Conservation (phyloP, 2,888 invertebrate species). For the Bimastos eiseni region DNA sequence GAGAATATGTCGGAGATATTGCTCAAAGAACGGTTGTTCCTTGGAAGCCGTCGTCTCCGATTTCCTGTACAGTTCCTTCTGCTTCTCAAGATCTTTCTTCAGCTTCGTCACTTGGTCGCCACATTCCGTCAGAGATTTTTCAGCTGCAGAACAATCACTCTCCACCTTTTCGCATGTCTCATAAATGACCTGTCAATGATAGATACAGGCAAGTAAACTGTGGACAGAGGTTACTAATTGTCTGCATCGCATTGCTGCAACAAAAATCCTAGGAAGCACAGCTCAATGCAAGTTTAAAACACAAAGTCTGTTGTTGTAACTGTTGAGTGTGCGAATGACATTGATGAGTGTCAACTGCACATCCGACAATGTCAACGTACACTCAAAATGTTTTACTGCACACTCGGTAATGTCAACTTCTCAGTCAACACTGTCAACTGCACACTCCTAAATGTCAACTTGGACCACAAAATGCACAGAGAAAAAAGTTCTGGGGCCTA, state of each 20-base stretch:
- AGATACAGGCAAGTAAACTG: neutral
- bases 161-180: neutral
- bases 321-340: too few species aligned
- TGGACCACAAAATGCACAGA: too few species aligned
- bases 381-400: too few species aligned
- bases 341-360: too few species aligned
- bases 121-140: neutral
- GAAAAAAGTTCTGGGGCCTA: too few species aligned
- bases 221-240: neutral
- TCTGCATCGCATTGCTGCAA: neutral
- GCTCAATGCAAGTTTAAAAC: too few species aligned
- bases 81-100: neutral
- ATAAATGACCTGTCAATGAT: neutral
- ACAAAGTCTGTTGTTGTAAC: too few species aligned
- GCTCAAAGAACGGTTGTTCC: conserved; percentile 15
- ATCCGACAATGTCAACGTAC: too few species aligned
- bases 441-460: too few species aligned
- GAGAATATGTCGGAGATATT: neutral
- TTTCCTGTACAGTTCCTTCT: neutral
- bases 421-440: too few species aligned
- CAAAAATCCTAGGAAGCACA: neutral
- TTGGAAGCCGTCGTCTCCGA: neutral
- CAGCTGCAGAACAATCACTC: neutral
- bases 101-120: neutral
- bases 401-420: too few species aligned